Percentiles rank a stretch among this genome's conserved stretches.
Conservation (phyloP, 1,140 invertebrate genomes). For the Plodia interpunctella region DNA sequence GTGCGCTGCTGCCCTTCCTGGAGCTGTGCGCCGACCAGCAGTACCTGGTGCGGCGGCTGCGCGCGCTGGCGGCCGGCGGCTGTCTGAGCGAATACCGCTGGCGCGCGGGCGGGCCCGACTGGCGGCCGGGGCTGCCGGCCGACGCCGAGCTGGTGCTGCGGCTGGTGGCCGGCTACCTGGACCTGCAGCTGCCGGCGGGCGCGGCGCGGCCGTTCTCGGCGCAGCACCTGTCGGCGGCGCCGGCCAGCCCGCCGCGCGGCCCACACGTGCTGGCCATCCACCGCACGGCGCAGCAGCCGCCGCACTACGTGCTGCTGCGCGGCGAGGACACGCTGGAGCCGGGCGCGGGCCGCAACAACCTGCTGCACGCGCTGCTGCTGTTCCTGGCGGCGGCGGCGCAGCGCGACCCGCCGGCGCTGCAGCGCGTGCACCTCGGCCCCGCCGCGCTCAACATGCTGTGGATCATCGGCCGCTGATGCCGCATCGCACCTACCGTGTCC, state of each 20-base stretch:
- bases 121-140: slow-evolving; percentile 83
- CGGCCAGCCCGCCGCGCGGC: slow-evolving; percentile 23
- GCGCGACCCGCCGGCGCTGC: too few relatives aligned
- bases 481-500: too few relatives aligned
- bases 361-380: too few relatives aligned
- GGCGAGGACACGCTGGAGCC: too few relatives aligned
- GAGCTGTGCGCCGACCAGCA: slow-evolving; percentile 87
- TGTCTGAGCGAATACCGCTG: slow-evolving; percentile 88
- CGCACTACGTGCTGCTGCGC: too few relatives aligned
- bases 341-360: too few relatives aligned
- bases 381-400: too few relatives aligned
- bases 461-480: too few relatives aligned
- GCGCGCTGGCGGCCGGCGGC: slow-evolving; percentile 83
- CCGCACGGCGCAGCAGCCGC: too few relatives aligned
- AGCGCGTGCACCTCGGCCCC: too few relatives aligned
- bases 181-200: slow-evolving; percentile 81
- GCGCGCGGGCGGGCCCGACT: slow-evolving; percentile 84
- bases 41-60: slow-evolving; percentile 78
- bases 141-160: slow-evolving; percentile 88
- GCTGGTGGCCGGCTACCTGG: slow-evolving; percentile 86
- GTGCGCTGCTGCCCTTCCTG: slow-evolving; percentile 83
- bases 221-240: slow-evolving; percentile 25
- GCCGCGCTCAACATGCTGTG: too few relatives aligned
- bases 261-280: too few relatives aligned
- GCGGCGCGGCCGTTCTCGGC: slow-evolving; percentile 26